phyloP scores from a whole-genome alignment of 2,888 invertebrate genomes.

The Dicycla oo region DNA sequence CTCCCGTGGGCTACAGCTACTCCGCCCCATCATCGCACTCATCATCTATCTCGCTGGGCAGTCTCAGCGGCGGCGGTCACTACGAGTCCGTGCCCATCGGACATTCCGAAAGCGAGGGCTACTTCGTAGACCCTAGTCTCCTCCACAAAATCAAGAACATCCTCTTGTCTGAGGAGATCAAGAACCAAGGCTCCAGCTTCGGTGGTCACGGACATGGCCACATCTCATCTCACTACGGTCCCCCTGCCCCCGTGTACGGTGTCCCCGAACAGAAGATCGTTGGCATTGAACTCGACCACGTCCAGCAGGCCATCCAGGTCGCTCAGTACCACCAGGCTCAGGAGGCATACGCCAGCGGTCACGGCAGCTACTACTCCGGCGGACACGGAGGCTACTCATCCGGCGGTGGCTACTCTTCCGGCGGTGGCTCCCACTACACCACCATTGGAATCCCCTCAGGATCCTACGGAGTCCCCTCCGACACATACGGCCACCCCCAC shows the following conservation, averaged over 20 bases:
- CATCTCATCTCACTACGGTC: conserved; percentile 92
- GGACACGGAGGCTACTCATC: conserved; percentile 74
- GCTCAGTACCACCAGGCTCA: conserved; percentile 95
- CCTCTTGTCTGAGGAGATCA: conserved; percentile 94
- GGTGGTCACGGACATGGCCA: conserved; percentile 85
- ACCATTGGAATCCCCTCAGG: conserved; percentile 87
- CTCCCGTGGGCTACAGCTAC: conserved; percentile 93
- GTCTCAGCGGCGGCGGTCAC: conserved; percentile 93
- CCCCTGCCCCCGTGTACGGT: conserved; percentile 93
- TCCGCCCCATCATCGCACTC: conserved; percentile 85
- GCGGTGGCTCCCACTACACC: conserved; percentile 73
- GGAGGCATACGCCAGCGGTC: conserved; percentile 85
- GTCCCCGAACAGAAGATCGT: conserved; percentile 93
- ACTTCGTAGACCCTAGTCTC: conserved; percentile 94
- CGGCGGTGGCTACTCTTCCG: conserved; percentile 68
- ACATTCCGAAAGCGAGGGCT: conserved; percentile 94
- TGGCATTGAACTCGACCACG: conserved; percentile 95
- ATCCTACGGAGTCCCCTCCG: conserved; percentile 87
- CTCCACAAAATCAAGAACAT: conserved; percentile 96
- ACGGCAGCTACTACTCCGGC: conserved; percentile 79
- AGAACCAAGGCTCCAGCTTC: conserved; percentile 88
- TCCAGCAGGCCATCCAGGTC: conserved; percentile 96
- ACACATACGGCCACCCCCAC: conserved; percentile 86
- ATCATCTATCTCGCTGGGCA: conserved; percentile 90
- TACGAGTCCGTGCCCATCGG: conserved; percentile 94